A percentile compares a stretch with the other conserved stretches of the same genome.
Conservation (phyloP, 2,888 invertebrate species). For the Bruchidius siliquastri region DNA sequence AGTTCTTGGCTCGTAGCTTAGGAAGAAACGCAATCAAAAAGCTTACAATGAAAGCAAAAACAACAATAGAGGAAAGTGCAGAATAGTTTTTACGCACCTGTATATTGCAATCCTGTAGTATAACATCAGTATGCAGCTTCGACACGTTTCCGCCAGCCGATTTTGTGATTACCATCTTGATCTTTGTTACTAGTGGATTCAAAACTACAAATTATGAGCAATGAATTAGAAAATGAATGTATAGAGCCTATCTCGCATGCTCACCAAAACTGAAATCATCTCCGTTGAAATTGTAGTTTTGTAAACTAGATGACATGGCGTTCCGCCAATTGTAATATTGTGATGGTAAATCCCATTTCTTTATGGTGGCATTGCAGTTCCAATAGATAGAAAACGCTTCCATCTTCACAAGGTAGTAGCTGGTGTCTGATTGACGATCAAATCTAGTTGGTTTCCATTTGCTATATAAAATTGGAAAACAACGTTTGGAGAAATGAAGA, state of each 20-base stretch:
- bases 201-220: conserved; percentile 55
- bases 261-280: conserved; percentile 77
- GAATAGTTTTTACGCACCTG: background rate
- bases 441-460: conserved; percentile 68
- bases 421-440: conserved; percentile 44
- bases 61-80: no score
- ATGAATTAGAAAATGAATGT: background rate
- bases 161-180: conserved; percentile 67
- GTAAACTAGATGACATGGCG: conserved; percentile 67
- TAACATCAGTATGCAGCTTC: conserved; percentile 63
- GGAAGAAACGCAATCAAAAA: no score
- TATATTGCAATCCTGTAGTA: conserved; percentile 69
- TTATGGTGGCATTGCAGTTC: conserved; percentile 58
- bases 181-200: conserved; percentile 72
- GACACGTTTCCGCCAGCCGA: conserved; percentile 51
- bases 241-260: background rate
- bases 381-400: conserved; percentile 75
- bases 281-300: conserved; percentile 71
- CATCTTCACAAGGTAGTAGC: conserved; percentile 69
- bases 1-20: no score
- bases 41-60: no score
- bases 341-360: conserved; percentile 53
- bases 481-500: no score
- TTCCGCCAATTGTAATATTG: conserved; percentile 71
- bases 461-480: conserved; percentile 42